A percentile compares a stretch with the other conserved stretches of the same genome.
These are phyloP conservation scores for Microtus montanus DNA, from an alignment of 2,113 vertebrate genomes.

Conservation along the genomic window DNA sequence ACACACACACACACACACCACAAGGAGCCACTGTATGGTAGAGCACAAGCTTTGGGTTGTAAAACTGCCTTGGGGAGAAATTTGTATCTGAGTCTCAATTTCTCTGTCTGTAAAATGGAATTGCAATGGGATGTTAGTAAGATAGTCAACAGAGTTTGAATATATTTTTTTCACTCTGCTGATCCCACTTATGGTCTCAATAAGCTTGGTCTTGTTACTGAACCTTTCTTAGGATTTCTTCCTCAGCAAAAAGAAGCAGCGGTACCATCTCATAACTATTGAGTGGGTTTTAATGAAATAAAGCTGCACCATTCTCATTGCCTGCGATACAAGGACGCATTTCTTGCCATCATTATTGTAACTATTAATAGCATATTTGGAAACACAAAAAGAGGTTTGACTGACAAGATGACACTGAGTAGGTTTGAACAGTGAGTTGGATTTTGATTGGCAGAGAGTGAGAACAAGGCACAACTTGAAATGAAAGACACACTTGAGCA, in stretches of 20 bases:
- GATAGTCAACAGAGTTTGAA: not conserved
- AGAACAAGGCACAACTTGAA: conserved; percentile 20
- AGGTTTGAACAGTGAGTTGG: not conserved
- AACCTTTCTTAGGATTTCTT: not conserved
- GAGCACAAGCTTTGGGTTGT: not conserved
- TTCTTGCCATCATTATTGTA: not conserved
- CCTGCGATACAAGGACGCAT: not conserved
- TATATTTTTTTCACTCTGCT: not conserved
- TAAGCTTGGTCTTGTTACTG: not conserved
- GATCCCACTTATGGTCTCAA: not conserved
- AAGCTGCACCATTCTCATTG: not conserved
- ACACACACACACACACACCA: not conserved
- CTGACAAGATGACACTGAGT: conserved; percentile 47
- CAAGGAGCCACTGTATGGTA: not conserved
- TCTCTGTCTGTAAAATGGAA: conserved; percentile 2
- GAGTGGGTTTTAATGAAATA: not conserved
- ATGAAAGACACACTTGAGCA: not conserved
- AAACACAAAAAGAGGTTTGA: conserved; percentile 37
- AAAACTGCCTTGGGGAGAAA: not conserved
- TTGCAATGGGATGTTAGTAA: not conserved
- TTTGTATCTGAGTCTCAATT: not conserved
- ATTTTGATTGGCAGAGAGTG: conserved; percentile 8
- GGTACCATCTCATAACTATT: not conserved
- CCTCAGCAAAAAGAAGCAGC: not conserved
- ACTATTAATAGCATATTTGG: conserved; percentile 51